Percentiles rank a stretch among this genome's conserved stretches.
Evolutionary conservation across 1,140 invertebrate species (phyloP).

Genomic region (Lysiphlebus fabarum): DNA sequence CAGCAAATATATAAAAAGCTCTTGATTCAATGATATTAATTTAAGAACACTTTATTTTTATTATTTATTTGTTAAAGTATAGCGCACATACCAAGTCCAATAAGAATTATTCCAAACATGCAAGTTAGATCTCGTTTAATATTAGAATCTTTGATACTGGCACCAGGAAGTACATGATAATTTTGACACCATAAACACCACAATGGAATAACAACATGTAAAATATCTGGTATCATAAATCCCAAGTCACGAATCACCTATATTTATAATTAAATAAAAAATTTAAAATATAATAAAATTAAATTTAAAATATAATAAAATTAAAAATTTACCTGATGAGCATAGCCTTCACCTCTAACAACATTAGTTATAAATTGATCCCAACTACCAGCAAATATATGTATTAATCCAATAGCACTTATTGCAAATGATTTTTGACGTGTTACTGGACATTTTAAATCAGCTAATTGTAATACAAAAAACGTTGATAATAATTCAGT

Average conservation of each 20-base stretch:
- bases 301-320: conserved; percentile 6
- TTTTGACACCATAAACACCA: conserved; percentile 46
- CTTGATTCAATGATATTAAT: too few relatives aligned
- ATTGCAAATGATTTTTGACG: conserved; percentile 65
- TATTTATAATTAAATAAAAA: background rate
- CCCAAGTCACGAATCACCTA: conserved; percentile 68
- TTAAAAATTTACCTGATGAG: conserved; percentile 61
- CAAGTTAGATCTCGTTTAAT: conserved; percentile 46
- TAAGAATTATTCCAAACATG: conserved; percentile 43
- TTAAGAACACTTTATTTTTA: too few relatives aligned
- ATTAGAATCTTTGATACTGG: conserved; percentile 36
- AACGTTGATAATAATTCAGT: conserved; percentile 72
- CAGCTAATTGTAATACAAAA: conserved; percentile 61
- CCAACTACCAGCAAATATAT: conserved; percentile 69
- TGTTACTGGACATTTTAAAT: conserved; percentile 58
- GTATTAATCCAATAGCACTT: conserved; percentile 65
- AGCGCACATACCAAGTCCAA: conserved; percentile 48
- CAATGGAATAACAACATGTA: conserved; percentile 65
- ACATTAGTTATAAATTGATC: conserved; percentile 78
- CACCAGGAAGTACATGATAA: conserved; percentile 42
- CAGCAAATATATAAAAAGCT: too few relatives aligned
- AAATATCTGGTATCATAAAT: conserved; percentile 72
- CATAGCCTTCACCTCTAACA: conserved; percentile 64
- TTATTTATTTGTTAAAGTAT: conserved; percentile 32
- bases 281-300: background rate